Evolutionary conservation across 1,140 invertebrate genomes (phyloP), one percentile per base, ranked within the genome.

Genomic region (Wiebesia pumilae): DNA sequence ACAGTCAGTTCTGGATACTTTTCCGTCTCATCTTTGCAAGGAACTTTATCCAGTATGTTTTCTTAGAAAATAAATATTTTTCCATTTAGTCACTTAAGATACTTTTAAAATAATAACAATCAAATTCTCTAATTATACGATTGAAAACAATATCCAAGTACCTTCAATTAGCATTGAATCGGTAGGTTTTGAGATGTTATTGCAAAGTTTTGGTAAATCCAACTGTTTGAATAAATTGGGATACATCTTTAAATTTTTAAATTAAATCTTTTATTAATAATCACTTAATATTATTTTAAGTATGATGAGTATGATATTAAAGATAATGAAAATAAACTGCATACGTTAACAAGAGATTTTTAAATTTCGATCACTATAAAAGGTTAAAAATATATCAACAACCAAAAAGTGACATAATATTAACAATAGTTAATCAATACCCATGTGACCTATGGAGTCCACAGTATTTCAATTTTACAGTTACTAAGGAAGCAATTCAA

Each of bases 1-100:
- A 96, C 95, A 0, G 96, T 95, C 85, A 96, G 95, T 84, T 96
- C 93, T 1, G 94, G 91, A 88, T 91, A 93, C 83, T 91, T 83
- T 77, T 87, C 71, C 19, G 82, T 73, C 54, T 81, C 77, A 33
- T 81, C 65, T 38, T 38, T 33, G 24, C 33, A 33, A 19, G 40
- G 35, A 12, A n/a, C 14, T 58, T 71, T 83, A 24, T 83, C 85
- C 21, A n/a, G n/a, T 19, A 81, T 2, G 7, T 67, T 85, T 62
- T 71, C 38, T n/a, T 80, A 54, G 10, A 19, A 85, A 67, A 24
- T 75, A 83, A 43, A 62, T 62, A 3, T 62, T 69, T 69, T 69
- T 69, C 12, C 19, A 35, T 69, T 77, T 69, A 33, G 10, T 65
- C 4, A 65, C 12, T n/a, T n/a, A n/a, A n/a, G 3, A 33, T 30